Evolutionary conservation across 2,797 vertebrate genomes (phyloP).

Genomic region (Somateria mollissima): DNA sequence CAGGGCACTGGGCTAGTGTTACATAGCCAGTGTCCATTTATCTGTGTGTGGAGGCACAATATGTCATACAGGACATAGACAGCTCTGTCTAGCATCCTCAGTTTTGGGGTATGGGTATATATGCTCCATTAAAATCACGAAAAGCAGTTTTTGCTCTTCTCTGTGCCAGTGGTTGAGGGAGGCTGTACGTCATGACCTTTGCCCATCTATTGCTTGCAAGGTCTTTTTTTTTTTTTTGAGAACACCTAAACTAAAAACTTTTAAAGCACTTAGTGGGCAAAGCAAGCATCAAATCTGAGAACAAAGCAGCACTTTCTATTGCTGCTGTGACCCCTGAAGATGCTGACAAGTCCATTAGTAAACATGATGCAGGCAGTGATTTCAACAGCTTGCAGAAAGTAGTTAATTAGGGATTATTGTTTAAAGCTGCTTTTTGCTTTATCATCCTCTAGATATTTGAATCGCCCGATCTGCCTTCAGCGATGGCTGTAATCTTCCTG

Average conservation of each 20-base stretch:
- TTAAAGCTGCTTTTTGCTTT: conserved; percentile 34
- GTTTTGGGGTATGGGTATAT: neutral
- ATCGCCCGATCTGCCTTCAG: neutral
- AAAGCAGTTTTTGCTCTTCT: neutral
- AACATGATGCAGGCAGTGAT: neutral
- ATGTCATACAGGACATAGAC: accelerated
- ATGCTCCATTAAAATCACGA: neutral
- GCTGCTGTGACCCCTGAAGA: neutral
- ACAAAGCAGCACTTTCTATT: neutral
- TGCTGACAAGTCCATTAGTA: conserved; percentile 7
- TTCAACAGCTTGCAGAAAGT: neutral
- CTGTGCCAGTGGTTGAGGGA: neutral
- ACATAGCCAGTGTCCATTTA: neutral
- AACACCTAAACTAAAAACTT: neutral
- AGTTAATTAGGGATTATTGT: conserved; percentile 10
- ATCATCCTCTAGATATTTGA: neutral
- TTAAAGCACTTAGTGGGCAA: neutral
- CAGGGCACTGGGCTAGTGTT: neutral
- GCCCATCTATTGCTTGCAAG: neutral
- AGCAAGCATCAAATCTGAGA: neutral
- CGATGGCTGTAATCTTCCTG: neutral
- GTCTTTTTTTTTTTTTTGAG: neutral
- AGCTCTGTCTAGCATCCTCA: neutral
- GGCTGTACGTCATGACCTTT: neutral
- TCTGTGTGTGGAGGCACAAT: neutral